Base-by-base conservation (phyloP, 2,888 invertebrate genomes). In the Lottia gigantea region DNA sequence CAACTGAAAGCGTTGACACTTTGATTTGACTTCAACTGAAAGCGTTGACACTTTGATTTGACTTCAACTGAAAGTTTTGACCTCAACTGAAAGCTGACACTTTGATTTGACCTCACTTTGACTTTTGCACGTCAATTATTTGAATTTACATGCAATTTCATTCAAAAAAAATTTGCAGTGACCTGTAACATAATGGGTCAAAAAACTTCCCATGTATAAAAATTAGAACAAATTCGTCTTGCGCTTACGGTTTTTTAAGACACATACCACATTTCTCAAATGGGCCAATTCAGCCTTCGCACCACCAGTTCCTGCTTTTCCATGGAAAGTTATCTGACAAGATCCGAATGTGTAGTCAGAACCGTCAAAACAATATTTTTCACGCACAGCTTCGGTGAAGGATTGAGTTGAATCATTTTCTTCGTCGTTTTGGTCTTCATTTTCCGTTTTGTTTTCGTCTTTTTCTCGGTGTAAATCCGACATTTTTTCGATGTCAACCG, bases 261-360 rank as follows among this genome's bases (percentile, higher is more conserved):
- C 23, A 74, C 82, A 75, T 76, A 85, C 85, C 71, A 85, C 81
- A 76, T 83, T 84, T 67, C 80, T 74, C 16, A 85, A 72, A 66
- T 81, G 82, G 12, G 75, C 83, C n/a, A 85, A 74, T 63, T 85
- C 84, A 8, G 83, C 83, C 14, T 77, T 76, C n/a, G 73, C 71
- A 63, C 72, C 79, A 47, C 74, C 80, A 62, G 78, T 77, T 55
- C 71, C 80, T 63, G 81, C 83, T 66, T 72, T 78, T 1, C 80
- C 80, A n/a, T 74, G 71, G 63, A 82, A 76, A 16, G 80, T 77
- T 23, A 83, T 82, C 49, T 80, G 67, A 46, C 76, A 72, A 78
- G 79, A 23, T 75, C 76, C 46, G 69, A 77, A 64, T 46, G 76
- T 72, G 46, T 71, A 65, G 55, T 70, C 72, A 2, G 77, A 70